Evolutionary conservation across 2,113 vertebrate species (phyloP).

Genomic region (Phoenicopterus ruber): DNA sequence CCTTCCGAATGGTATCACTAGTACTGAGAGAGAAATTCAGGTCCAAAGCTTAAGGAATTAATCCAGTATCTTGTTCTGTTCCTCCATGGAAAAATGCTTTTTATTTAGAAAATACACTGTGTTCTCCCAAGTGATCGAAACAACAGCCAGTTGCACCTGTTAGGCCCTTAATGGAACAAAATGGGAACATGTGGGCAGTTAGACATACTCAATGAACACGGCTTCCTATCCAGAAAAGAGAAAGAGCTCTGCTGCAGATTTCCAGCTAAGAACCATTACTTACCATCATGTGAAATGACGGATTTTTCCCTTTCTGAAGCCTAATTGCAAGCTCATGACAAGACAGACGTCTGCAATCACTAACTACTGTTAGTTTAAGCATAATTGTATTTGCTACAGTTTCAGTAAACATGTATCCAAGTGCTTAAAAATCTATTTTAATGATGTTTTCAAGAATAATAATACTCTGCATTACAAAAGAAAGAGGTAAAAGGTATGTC

Average conservation of each 20-base stretch:
- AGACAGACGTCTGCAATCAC: background rate
- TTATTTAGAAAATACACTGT: background rate
- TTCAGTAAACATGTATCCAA: background rate
- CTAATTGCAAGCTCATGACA: background rate
- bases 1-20: background rate
- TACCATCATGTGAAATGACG: background rate
- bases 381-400: background rate
- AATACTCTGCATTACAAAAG: constrained; percentile 74
- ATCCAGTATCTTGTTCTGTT: background rate
- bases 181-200: background rate
- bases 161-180: background rate
- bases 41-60: background rate
- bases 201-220: background rate
- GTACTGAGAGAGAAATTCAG: background rate
- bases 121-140: background rate
- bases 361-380: background rate
- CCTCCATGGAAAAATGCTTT: background rate
- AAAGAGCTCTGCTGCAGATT: background rate
- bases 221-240: background rate
- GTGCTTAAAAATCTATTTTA: constrained; percentile 76
- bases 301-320: background rate
- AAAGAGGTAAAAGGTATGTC: constrained; percentile 51
- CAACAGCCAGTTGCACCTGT: background rate
- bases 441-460: constrained; percentile 70
- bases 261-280: background rate